Conservation (phyloP, 2,797 vertebrate species). For the Cirrhinus mrigala region DNA sequence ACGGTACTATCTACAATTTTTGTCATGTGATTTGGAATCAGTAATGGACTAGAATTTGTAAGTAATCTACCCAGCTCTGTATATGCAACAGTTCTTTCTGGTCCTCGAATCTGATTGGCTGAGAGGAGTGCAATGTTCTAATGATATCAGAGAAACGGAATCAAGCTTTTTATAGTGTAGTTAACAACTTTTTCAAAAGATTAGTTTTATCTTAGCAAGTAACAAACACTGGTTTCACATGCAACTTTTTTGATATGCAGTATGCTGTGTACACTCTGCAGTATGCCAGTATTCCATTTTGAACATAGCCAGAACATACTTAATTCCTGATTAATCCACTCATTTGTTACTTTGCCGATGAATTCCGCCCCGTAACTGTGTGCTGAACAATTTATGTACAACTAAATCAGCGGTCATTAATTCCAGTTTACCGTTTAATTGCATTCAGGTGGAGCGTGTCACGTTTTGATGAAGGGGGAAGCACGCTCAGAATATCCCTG, state of each 20-base stretch:
- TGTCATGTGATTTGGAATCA: too few relatives aligned
- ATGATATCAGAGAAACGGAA: too few relatives aligned
- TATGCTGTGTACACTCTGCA: not conserved
- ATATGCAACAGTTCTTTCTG: too few relatives aligned
- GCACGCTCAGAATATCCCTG: slow-evolving; percentile 43
- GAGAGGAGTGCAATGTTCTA: too few relatives aligned
- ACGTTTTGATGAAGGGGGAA: slow-evolving; percentile 72
- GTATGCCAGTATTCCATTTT: not conserved
- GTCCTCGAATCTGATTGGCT: too few relatives aligned
- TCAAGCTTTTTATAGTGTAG: not conserved
- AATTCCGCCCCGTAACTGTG: slow-evolving; percentile 74
- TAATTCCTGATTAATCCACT: slow-evolving; percentile 64
- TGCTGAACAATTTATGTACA: slow-evolving; percentile 76
- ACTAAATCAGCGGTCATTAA: slow-evolving; percentile 79
- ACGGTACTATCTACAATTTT: too few relatives aligned
- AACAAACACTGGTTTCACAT: not conserved
- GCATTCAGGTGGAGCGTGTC: slow-evolving; percentile 77
- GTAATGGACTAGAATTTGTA: too few relatives aligned
- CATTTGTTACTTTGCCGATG: slow-evolving; percentile 74
- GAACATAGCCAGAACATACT: slow-evolving; percentile 2
- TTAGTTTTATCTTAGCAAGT: not conserved
- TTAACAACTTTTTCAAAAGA: not conserved
- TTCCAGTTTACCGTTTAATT: slow-evolving; percentile 83
- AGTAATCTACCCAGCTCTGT: too few relatives aligned
- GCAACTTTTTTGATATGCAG: not conserved